Evolutionary conservation across 2,113 vertebrate genomes (phyloP).

Genomic region (Cyphomyrus discorhynchus): DNA sequence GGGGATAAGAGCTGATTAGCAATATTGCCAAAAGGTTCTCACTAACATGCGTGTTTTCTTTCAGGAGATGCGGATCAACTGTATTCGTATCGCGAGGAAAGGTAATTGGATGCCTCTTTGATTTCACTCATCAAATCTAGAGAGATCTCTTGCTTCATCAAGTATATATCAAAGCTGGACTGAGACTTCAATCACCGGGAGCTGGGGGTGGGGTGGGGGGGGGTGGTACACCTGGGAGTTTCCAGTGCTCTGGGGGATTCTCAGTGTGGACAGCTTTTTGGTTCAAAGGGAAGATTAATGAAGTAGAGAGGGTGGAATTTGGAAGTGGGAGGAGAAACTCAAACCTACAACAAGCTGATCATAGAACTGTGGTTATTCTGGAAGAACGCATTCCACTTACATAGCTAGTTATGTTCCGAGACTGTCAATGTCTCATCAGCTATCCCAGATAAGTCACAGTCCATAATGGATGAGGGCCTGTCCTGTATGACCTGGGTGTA

Average conservation of each 20-base stretch:
- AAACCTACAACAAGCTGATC: not conserved
- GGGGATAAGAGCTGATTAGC: not conserved
- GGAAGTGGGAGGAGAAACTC: not conserved
- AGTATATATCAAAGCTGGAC: not conserved
- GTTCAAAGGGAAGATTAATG: not conserved
- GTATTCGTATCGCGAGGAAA: conserved; percentile 86
- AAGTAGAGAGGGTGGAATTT: not conserved
- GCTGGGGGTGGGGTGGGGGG: not conserved
- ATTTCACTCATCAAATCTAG: not conserved
- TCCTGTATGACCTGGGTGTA: not conserved
- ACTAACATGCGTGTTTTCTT: not conserved
- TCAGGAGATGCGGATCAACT: conserved; percentile 87
- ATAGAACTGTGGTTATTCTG: not conserved
- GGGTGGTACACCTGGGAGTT: not conserved
- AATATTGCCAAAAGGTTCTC: not conserved
- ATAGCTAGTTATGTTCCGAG: not conserved
- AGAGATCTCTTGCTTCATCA: not conserved
- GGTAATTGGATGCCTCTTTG: conserved; percentile 59
- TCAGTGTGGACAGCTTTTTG: not conserved
- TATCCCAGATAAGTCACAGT: not conserved
- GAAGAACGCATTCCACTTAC: not conserved
- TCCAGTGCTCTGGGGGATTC: not conserved
- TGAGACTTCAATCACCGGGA: not conserved
- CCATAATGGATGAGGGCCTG: not conserved
- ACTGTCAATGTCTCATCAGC: not conserved